Conservation (phyloP, 2,888 invertebrate genomes). For the Deilephila porcellus region DNA sequence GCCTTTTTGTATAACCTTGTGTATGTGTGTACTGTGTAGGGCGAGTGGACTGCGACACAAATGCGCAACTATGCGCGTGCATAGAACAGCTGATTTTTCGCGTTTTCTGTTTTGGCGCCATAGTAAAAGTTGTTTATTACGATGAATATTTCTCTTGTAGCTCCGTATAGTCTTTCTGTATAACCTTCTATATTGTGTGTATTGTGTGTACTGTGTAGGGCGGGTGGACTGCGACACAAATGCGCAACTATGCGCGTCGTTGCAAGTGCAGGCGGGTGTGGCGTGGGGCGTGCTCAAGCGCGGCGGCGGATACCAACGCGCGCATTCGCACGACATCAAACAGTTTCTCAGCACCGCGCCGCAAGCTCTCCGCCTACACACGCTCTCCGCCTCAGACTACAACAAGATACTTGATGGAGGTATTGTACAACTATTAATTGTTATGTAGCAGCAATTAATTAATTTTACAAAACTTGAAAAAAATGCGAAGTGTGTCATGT, state of each 20-base stretch:
- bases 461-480: too few species aligned
- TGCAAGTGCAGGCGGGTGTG: conserved; percentile 86
- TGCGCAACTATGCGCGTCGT: conserved; percentile 82
- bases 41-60: conserved; percentile 86
- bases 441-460: too few species aligned
- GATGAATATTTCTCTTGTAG: too few species aligned
- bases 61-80: conserved; percentile 81
- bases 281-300: conserved; percentile 90
- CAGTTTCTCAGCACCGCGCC: conserved; percentile 51
- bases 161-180: too few species aligned
- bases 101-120: too few species aligned
- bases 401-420: conserved; percentile 81
- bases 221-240: conserved; percentile 86
- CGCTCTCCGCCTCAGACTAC: conserved; percentile 86
- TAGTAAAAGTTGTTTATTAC: too few species aligned
- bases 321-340: conserved; percentile 75
- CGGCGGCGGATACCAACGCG: conserved; percentile 90
- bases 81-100: too few species aligned
- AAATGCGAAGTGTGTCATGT: too few species aligned
- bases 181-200: too few species aligned
- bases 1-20: too few species aligned
- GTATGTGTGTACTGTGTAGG: conserved; percentile 62
- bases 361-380: conserved; percentile 78
- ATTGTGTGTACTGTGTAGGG: conserved; percentile 63
- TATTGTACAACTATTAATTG: conserved; percentile 42